phyloP scores from a whole-genome alignment of 2,113 vertebrate genomes.

The Pyrgilauda ruficollis region DNA sequence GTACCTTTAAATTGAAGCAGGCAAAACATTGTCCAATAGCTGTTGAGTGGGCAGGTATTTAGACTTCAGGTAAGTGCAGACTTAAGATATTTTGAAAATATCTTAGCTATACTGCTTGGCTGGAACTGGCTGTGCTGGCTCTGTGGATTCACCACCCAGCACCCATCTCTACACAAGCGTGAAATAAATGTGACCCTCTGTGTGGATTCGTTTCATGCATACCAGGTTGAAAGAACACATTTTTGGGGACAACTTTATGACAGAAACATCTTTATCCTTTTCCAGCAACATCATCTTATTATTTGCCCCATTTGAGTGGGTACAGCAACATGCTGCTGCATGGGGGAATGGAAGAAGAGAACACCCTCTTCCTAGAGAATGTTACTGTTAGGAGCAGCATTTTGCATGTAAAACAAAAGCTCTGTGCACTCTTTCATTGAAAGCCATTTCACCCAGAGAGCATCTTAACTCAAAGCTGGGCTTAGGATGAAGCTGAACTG shows the following conservation, averaged over 20 bases:
- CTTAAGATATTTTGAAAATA: neutral
- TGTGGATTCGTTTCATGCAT: neutral
- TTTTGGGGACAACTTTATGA: neutral
- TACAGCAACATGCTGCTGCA: neutral
- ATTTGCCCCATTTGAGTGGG: neutral
- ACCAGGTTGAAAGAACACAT: neutral
- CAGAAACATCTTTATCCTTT: neutral
- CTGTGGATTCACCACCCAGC: neutral
- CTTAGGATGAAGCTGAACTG: neutral
- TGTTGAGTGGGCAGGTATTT: neutral
- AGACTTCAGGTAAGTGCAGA: neutral
- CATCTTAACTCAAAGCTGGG: neutral
- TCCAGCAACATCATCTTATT: neutral
- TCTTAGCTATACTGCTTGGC: neutral
- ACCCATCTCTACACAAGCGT: too few species aligned
- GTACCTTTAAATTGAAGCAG: neutral
- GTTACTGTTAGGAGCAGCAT: neutral
- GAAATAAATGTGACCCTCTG: neutral
- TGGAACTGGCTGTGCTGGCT: neutral
- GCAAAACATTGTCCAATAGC: neutral
- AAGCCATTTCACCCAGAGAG: neutral
- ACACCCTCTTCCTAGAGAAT: neutral
- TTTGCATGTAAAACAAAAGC: neutral
- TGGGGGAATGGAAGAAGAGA: neutral
- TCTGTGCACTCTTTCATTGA: neutral